phyloP scores from a whole-genome alignment of 2,797 vertebrate genomes.

The Coendou prehensilis region DNA sequence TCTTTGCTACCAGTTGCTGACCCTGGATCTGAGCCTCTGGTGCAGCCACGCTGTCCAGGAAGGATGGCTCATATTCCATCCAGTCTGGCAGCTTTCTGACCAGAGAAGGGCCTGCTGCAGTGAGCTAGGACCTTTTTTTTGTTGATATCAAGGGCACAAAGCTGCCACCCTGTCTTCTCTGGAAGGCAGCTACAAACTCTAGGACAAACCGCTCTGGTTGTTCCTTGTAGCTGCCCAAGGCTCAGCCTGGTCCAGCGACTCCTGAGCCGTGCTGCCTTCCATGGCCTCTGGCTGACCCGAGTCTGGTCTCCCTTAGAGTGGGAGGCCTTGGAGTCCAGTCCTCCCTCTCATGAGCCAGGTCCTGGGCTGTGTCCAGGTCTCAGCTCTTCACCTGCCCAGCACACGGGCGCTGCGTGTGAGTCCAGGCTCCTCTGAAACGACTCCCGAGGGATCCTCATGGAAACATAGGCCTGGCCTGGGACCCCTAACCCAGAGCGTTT shows the following conservation, averaged over 20 bases:
- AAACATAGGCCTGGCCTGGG: neutral
- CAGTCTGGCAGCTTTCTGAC: conserved; percentile 28
- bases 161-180: conserved; percentile 49
- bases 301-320: neutral
- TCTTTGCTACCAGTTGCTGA: neutral
- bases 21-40: neutral
- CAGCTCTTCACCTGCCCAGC: neutral
- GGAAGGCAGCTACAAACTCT: conserved; percentile 43
- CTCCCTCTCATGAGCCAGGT: neutral
- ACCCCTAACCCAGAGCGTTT: neutral
- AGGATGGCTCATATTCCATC: neutral
- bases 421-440: neutral
- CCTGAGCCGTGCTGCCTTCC: neutral
- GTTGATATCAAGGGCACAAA: neutral
- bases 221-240: neutral
- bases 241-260: neutral
- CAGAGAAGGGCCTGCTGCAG: neutral
- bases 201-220: neutral
- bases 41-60: neutral
- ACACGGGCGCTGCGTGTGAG: neutral
- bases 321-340: neutral
- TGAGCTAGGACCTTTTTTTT: conserved; percentile 46
- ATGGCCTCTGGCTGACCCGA: neutral
- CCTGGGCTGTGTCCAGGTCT: neutral
- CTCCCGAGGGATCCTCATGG: neutral